Evolutionary conservation across 2,888 invertebrate species (phyloP).

Genomic region (Ceraclea dissimilis): DNA sequence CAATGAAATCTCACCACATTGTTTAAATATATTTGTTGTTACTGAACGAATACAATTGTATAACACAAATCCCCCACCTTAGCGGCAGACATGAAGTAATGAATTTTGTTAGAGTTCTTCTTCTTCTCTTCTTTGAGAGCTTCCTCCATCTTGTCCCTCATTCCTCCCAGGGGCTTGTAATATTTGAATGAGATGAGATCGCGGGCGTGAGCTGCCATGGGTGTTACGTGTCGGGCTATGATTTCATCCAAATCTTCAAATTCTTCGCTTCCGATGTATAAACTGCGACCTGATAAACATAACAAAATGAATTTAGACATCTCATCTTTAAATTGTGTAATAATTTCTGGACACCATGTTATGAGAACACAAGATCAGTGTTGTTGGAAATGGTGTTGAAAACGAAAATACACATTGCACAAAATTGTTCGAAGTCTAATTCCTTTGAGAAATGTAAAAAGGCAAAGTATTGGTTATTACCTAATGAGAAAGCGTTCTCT

Average conservation of each 20-base stretch:
- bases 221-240: slow-evolving; percentile 90
- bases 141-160: slow-evolving; percentile 83
- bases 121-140: slow-evolving; percentile 81
- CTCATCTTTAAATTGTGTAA: too few relatives aligned
- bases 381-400: too few relatives aligned
- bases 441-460: too few relatives aligned
- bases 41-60: background rate
- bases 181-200: slow-evolving; percentile 91
- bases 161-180: slow-evolving; percentile 70
- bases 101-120: slow-evolving; percentile 80
- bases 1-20: background rate
- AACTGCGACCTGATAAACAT: slow-evolving; percentile 42
- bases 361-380: too few relatives aligned
- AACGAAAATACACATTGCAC: too few relatives aligned
- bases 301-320: too few relatives aligned
- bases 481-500: slow-evolving; percentile 91
- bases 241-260: slow-evolving; percentile 99
- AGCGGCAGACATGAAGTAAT: slow-evolving; percentile 77
- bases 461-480: too few relatives aligned
- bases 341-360: too few relatives aligned
- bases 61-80: slow-evolving; percentile 35
- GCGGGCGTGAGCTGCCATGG: slow-evolving; percentile 90
- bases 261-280: slow-evolving; percentile 86
- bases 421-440: too few relatives aligned
- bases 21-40: background rate